Evolutionary conservation across 2,797 vertebrate species (phyloP).

Genomic region (Melopsittacus undulatus): DNA sequence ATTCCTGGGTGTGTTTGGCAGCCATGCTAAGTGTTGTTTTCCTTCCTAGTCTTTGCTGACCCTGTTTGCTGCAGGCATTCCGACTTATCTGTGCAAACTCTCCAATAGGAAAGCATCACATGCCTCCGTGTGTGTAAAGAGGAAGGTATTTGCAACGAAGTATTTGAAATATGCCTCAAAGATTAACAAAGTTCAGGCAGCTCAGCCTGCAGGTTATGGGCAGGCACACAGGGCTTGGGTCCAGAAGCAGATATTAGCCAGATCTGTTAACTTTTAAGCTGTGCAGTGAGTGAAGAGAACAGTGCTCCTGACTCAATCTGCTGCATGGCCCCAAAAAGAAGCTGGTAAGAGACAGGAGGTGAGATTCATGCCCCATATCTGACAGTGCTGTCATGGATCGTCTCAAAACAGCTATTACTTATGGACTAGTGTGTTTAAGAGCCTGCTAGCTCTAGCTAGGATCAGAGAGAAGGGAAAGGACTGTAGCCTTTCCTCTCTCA

Average conservation of each 20-base stretch:
- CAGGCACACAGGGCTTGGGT: neutral
- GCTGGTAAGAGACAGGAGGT: neutral
- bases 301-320: neutral
- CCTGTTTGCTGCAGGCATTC: neutral
- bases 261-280: neutral
- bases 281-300: neutral
- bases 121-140: neutral
- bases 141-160: conserved; percentile 37
- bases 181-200: neutral
- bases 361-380: neutral
- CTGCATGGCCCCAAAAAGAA: neutral
- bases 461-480: neutral
- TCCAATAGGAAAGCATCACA: conserved; percentile 7
- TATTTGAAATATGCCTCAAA: conserved; percentile 47
- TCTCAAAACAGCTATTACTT: neutral
- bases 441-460: neutral
- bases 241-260: neutral
- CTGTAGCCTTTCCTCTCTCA: neutral
- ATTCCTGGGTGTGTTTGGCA: conserved; percentile 17
- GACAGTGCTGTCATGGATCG: neutral
- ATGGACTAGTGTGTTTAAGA: neutral
- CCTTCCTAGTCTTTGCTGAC: neutral
- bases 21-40: neutral
- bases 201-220: neutral
- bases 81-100: conserved; percentile 32